Evolutionary conservation across 2,797 vertebrate species (phyloP), one percentile per base, ranked within the genome.

Genomic region (Neomorphus geoffroyi): DNA sequence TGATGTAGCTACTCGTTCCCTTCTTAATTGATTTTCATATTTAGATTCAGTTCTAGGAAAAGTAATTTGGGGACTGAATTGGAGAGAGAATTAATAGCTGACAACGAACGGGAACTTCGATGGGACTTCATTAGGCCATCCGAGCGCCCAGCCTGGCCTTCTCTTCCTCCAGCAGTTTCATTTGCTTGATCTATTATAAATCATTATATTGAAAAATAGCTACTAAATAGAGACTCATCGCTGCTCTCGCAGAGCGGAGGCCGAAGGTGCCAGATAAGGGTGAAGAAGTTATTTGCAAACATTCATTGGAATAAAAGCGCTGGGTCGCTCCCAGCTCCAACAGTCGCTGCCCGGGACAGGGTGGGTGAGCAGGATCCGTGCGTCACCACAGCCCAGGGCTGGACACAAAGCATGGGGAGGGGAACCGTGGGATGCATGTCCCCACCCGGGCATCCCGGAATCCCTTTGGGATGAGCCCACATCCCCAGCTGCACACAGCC

Each of bases 1-100:
- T 91, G 62, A 81, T 22, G 41, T 57, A 39, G 81, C 56, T 73
- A 19, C 57, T 92, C 8, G 14, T 67, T 91, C 51, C 60, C 74
- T 80, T 83, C 92, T 72, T 95, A 50, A 95, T 86, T 95, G 92
- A 92, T 95, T 95, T 96, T 95, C 92, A 75, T 85, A 92, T 88
- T 86, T 75, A 80, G 81, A 92, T 94, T 93, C 86, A 48, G 70
- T 86, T 84, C 81, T 69, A 71, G 61, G 51, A 75, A 95, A 83
- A 89, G 80, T 82, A 84, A 95, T 83, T 94, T 81, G 75, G 74
- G 77, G 70, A 67, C 87, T 75, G 81, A 72, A 80, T 72, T n/a
- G 4, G 84, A 70, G 80, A 57, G 58, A 58, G 88, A 93, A 93
- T 74, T 70, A 92, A 89, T 84, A 62, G 61, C 88, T 84, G 79